Base-by-base conservation (phyloP, 2,797 vertebrate species). In the Danio albolineatus region DNA sequence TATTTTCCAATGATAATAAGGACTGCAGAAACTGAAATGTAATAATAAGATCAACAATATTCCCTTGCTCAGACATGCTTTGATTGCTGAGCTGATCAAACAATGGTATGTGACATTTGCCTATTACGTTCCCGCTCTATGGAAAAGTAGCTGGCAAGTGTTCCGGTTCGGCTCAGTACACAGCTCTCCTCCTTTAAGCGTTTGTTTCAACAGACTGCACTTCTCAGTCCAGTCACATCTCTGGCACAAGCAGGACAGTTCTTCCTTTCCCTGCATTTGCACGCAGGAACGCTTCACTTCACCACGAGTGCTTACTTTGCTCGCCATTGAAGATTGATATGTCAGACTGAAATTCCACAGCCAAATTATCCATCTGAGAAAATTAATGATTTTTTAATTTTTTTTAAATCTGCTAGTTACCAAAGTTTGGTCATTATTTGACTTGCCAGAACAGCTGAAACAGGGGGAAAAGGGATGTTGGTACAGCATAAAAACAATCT, bases 41-140 rank as follows among this genome's bases (percentile, higher is more conserved):
- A 43, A 72, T 72, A 79, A 82, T 78, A 62, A 61, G 51, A 61
- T 38, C 41, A 65, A 65, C 46, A 83, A 84, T 76, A 80, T 43
- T 61, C 39, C 70, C 67, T 82, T 56, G 66, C 49, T 73, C 38
- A 75, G 19, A 78, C 54, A 54, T 75, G 62, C 21, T 65, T 51
- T 65, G 36, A 13, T 82, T 75, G 79, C 76, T 82, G 67, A 82
- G 66, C 78, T 64, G 78, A 81, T 81, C 61, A 83, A 82, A 85
- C 75, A 85, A 80, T 67, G 13, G 21, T 61, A 85, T 53, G 78
- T 82, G 82, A 82, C 53, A 60, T 80, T 88, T 88, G 87, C 75
- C 83, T 51, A 73, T 77, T 83, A 12, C 44, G 57, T 60, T 53
- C 62, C 57, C 21, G 56, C 57, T 82, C 56, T 73, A 36, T 65